A percentile compares a stretch with the other conserved stretches of the same genome.
phyloP scores from a whole-genome alignment of 2,888 invertebrate species.

The Hylaea fasciaria region DNA sequence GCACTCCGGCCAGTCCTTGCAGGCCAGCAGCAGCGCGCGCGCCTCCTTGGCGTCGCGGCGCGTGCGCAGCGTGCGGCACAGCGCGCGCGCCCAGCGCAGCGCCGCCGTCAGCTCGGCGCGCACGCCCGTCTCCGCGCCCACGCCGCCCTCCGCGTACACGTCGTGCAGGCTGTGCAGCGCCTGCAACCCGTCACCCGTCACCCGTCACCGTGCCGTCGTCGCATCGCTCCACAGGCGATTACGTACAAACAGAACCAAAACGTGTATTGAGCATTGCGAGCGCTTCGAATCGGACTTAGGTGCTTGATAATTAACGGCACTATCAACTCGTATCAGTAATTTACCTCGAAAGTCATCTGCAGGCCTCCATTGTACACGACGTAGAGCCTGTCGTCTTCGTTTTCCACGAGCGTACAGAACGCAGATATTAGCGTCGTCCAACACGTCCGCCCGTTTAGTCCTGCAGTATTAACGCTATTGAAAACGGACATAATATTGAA shows the following conservation, averaged over 20 bases:
- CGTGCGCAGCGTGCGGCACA: conserved; percentile 89
- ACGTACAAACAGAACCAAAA: too few species aligned
- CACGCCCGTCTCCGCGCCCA: conserved; percentile 83
- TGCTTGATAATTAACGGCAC: too few species aligned
- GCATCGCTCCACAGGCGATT: too few species aligned
- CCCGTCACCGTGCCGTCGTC: too few species aligned
- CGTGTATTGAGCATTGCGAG: too few species aligned
- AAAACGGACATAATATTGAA: background rate
- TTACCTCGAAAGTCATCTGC: conserved; percentile 90
- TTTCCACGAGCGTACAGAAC: conserved; percentile 94
- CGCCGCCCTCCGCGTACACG: conserved; percentile 94
- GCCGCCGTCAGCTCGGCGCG: conserved; percentile 95
- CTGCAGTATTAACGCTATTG: conserved; percentile 56
- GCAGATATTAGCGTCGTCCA: conserved; percentile 98
- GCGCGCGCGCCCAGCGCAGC: conserved; percentile 89
- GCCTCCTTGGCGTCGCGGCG: conserved; percentile 88
- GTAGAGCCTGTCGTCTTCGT: conserved; percentile 94
- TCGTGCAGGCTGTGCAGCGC: conserved; percentile 95
- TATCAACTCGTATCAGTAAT: conserved; percentile 15
- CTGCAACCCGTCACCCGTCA: too few species aligned
- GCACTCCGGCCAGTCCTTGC: conserved; percentile 95
- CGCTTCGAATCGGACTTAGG: too few species aligned
- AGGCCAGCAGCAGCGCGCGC: conserved; percentile 86
- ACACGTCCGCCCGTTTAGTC: conserved; percentile 94
- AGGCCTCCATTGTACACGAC: conserved; percentile 96